phyloP scores from a whole-genome alignment of 2,797 vertebrate genomes.

The Chrysocyon brachyurus region DNA sequence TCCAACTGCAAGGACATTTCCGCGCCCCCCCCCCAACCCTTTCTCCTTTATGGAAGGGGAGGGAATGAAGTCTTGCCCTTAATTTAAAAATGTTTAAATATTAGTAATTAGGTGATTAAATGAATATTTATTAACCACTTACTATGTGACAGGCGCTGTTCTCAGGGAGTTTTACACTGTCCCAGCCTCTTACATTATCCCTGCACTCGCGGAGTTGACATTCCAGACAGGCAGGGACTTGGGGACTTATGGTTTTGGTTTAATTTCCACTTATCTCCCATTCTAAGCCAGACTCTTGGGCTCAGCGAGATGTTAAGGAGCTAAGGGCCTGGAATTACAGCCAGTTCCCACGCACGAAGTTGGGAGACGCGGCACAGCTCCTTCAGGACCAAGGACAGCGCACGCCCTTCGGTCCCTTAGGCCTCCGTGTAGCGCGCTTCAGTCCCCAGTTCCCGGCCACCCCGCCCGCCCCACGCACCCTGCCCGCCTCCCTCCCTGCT shows the following conservation, averaged over 20 bases:
- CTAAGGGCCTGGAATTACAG: not conserved
- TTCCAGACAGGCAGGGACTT: not conserved
- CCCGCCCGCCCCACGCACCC: not conserved
- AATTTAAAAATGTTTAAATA: slow-evolving; percentile 30
- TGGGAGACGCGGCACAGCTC: not conserved
- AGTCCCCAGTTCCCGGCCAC: fast-evolving
- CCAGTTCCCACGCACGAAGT: not conserved
- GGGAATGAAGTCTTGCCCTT: not conserved
- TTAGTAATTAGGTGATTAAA: not conserved
- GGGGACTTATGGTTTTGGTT: not conserved
- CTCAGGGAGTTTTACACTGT: not conserved
- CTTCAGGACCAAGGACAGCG: slow-evolving; percentile 82
- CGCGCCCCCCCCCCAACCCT: not conserved
- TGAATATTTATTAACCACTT: not conserved
- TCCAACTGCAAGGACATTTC: not conserved
- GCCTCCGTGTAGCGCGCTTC: fast-evolving
- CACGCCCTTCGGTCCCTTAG: fast-evolving
- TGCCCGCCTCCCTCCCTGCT: not conserved
- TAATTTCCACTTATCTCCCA: slow-evolving; percentile 26
- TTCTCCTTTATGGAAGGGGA: not conserved
- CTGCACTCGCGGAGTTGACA: not conserved
- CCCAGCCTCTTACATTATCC: not conserved
- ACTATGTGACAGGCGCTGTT: not conserved
- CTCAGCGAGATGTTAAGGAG: not conserved
- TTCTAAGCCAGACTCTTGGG: not conserved